Evolutionary conservation across 2,888 invertebrate species (phyloP).

Genomic region (Drosophila crucigera): DNA sequence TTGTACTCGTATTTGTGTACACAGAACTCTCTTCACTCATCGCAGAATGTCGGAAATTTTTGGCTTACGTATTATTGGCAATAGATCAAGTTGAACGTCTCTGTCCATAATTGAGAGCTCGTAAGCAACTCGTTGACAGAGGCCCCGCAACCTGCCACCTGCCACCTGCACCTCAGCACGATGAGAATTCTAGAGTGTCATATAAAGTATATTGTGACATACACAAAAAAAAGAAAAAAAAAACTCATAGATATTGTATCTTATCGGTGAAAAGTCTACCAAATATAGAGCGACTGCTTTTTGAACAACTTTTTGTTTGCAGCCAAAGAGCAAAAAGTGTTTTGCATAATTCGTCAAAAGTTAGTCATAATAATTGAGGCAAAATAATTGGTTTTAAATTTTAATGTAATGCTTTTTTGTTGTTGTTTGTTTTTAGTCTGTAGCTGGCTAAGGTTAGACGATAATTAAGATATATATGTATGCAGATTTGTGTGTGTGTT

Average conservation of each 20-base stretch:
- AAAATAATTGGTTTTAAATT: constrained; percentile 30
- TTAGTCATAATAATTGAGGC: constrained; percentile 3
- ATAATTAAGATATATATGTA: constrained; percentile 43
- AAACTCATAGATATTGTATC: constrained; percentile 14
- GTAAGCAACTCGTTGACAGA: constrained; percentile 15
- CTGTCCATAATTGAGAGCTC: constrained; percentile 30
- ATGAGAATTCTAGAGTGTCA: constrained; percentile 7
- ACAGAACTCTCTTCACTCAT: neutral
- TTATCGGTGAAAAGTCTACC: constrained; percentile 7
- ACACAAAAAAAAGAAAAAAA: neutral
- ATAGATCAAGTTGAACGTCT: constrained; percentile 32
- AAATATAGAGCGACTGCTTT: neutral
- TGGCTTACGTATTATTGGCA: constrained; percentile 11
- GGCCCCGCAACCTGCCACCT: neutral
- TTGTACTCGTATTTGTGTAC: constrained; percentile 1
- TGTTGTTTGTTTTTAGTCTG: constrained; percentile 29
- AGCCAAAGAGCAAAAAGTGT: neutral
- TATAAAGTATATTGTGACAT: constrained; percentile 8
- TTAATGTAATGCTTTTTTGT: constrained; percentile 51
- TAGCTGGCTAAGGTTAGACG: constrained; percentile 52
- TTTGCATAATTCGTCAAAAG: neutral
- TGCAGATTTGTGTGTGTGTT: constrained; percentile 10
- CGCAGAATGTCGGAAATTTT: constrained; percentile 24
- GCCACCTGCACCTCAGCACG: neutral
- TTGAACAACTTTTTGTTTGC: neutral